Conservation (phyloP, 1,140 invertebrate species). For the Eulimnadia texana region DNA sequence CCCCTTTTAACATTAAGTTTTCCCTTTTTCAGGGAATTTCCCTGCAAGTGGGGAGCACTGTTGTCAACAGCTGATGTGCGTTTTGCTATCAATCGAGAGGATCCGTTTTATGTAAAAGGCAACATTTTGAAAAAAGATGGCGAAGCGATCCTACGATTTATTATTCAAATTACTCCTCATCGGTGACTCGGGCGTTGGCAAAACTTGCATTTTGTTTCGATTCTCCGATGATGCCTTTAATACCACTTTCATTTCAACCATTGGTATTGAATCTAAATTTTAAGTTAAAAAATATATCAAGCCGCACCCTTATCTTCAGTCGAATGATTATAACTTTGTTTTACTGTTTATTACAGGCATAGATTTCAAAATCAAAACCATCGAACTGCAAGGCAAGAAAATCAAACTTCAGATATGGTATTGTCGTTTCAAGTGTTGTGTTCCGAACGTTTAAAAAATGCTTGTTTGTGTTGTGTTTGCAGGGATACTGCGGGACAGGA, state of each 20-base stretch:
- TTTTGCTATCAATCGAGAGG: background rate
- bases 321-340: constrained; percentile 1
- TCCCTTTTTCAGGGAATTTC: too few relatives aligned
- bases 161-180: constrained; percentile 95
- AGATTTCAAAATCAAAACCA: constrained; percentile 98
- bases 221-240: constrained; percentile 98
- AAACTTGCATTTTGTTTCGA: constrained; percentile 94
- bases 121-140: constrained; percentile 19
- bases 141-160: constrained; percentile 84
- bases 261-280: constrained; percentile 47
- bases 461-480: constrained; percentile 18
- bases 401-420: constrained; percentile 98
- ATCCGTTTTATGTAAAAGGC: background rate
- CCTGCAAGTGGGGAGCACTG: too few relatives aligned
- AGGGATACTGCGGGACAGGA: constrained; percentile 91
- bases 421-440: constrained; percentile 19
- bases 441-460: background rate
- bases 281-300: constrained; percentile 10
- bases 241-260: constrained; percentile 94
- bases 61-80: background rate
- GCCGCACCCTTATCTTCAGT: constrained; percentile 1
- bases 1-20: too few relatives aligned
- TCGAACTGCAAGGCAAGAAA: constrained; percentile 92
- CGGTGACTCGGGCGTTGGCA: constrained; percentile 95
- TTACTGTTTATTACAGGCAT: constrained; percentile 58